A percentile compares a stretch with the other conserved stretches of the same genome.
Conservation (phyloP, 2,888 invertebrate genomes). For the Rosalia funebris region DNA sequence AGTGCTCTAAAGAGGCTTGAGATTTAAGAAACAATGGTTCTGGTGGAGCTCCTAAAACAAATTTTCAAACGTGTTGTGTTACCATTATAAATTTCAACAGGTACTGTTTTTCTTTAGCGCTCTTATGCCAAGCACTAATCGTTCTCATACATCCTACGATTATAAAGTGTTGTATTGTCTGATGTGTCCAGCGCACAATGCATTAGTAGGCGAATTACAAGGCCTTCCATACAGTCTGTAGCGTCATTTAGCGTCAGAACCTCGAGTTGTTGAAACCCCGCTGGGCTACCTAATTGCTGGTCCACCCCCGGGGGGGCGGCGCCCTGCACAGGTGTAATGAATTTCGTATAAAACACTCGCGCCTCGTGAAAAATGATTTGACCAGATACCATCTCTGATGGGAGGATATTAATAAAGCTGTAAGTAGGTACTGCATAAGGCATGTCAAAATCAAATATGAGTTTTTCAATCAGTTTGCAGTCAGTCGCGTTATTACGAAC, state of each 20-base stretch:
- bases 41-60: no score
- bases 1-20: no score
- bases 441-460: conserved; percentile 15
- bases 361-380: conserved; percentile 49
- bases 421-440: conserved; percentile 28
- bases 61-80: no score
- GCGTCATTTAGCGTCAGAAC: conserved; percentile 7
- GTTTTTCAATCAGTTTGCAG: conserved; percentile 19
- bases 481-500: not conserved
- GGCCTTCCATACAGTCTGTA: not conserved
- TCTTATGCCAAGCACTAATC: no score
- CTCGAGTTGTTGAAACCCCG: conserved; percentile 32
- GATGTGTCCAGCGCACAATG: not conserved
- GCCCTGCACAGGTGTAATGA: conserved; percentile 54
- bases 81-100: no score
- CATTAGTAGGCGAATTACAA: conserved; percentile 11
- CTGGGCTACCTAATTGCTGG: conserved; percentile 46
- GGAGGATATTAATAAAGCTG: conserved; percentile 48
- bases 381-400: conserved; percentile 39
- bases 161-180: not conserved
- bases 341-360: conserved; percentile 52
- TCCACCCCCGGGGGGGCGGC: conserved; percentile 50
- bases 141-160: no score
- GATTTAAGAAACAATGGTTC: no score
- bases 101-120: no score